Conservation (phyloP, 1,140 invertebrate species). For the Tribolium castaneum region DNA sequence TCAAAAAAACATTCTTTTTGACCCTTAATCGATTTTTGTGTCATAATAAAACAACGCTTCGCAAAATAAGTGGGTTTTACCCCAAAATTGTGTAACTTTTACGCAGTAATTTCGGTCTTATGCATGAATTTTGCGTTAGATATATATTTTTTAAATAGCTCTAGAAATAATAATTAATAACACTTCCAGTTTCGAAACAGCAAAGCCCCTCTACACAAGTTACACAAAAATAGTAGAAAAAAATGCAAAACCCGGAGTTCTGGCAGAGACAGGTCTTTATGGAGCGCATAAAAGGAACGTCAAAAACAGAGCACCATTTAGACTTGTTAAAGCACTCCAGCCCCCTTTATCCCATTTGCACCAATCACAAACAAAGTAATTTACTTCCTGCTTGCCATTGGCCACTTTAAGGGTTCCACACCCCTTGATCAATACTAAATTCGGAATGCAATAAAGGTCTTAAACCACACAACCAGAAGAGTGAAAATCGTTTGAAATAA, state of each 20-base stretch:
- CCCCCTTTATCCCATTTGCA: not conserved
- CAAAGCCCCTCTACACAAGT: no score
- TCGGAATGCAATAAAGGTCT: not conserved
- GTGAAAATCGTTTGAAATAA: not conserved
- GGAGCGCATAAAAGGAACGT: not conserved
- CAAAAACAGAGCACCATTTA: slow-evolving; percentile 4
- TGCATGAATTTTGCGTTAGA: no score
- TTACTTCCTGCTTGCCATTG: not conserved
- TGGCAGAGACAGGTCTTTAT: not conserved
- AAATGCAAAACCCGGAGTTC: not conserved
- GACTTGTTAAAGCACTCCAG: not conserved
- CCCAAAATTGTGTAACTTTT: no score
- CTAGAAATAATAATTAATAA: no score
- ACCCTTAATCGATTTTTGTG: no score
- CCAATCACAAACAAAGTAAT: slow-evolving; percentile 21
- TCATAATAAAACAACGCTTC: no score
- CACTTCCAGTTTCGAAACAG: no score
- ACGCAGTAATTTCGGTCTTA: no score
- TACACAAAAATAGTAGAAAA: not conserved
- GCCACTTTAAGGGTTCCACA: not conserved
- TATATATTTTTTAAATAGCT: no score
- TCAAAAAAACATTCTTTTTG: no score
- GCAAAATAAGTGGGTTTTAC: no score
- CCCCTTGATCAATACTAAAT: slow-evolving; percentile 43
- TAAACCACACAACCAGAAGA: not conserved